These are phyloP conservation scores for Yoshiicerus persimilis DNA, from an alignment of 1,140 invertebrate genomes.

Conservation along the genomic window DNA sequence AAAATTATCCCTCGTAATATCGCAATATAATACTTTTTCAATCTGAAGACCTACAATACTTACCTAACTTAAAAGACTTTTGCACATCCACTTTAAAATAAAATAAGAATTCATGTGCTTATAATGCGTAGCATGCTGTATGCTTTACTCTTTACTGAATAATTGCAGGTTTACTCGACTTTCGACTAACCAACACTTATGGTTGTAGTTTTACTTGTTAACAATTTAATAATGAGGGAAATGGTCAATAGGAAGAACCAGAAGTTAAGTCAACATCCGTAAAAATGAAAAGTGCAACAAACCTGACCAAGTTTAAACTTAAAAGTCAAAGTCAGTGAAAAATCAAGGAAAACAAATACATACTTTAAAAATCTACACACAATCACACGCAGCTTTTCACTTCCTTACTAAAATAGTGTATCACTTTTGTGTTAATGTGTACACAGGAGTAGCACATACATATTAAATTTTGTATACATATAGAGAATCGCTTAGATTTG, in stretches of 20 bases:
- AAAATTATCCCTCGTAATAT: neutral
- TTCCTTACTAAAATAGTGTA: neutral
- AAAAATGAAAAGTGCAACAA: constrained; percentile 10
- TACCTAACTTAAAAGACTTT: neutral
- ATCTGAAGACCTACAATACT: neutral
- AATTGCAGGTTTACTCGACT: neutral
- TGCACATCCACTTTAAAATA: neutral
- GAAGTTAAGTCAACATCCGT: neutral
- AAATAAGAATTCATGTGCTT: neutral
- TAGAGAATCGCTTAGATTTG: neutral
- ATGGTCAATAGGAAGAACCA: neutral
- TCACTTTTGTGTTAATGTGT: no score
- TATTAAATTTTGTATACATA: neutral
- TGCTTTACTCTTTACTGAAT: neutral
- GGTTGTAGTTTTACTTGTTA: no score
- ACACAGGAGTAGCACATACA: neutral
- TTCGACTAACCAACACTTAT: neutral
- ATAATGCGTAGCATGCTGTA: neutral
- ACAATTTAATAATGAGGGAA: neutral
- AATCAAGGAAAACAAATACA: neutral
- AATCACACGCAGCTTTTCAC: neutral
- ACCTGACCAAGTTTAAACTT: neutral
- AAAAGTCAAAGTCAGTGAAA: neutral
- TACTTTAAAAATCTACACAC: neutral
- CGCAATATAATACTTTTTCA: neutral